Evolutionary conservation across 2,888 invertebrate species (phyloP), one percentile per base, ranked within the genome.

Genomic region (Zelleria hepariella): DNA sequence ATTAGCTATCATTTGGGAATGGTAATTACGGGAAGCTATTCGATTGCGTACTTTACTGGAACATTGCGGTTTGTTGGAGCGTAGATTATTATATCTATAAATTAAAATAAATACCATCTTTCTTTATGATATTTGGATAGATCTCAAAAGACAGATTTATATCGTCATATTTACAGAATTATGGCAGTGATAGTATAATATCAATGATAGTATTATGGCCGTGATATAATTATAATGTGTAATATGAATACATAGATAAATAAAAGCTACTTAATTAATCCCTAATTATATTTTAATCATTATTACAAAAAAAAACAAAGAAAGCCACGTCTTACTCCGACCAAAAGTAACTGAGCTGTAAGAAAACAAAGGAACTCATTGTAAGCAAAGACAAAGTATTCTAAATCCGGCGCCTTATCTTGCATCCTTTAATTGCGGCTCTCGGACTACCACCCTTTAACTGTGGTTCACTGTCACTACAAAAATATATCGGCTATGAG

Each of bases 391-490:
- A 42, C 32, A 42, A 60, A 75, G 73, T 72, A 15, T 15, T 42
- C 15, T 15, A 73, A 71, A 72, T 72, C 64, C 63, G 61, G 72
- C 32, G 75, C 72, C 74, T 79, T 82, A 82, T 82, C 82, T 77
- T 24, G 59, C 64, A 69, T 75, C 74, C 74, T 80, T 79, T 82
- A 83, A 83, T 83, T 83, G 82, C 80, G 76, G 78, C 59, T 59
- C 58, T 25, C 25, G 51, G 51, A 51, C 20, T 51, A 20, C 21
- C 21, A 8, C 23, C 21, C 25, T 24, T 53, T 53, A 25, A 10
- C 53, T 53, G 53, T 53, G n/a, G 21, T 24, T 53, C 25, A 26
- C 32, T 42, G 15, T 42, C 15, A 42, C 15, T 15, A 3, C 7
- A 18, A 49, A 51, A 20, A 51, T 51, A 20, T 51, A 2, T 2